Percentiles rank a stretch among this genome's conserved stretches.
Evolutionary conservation across 2,888 invertebrate genomes (phyloP).

Genomic region (Spilarctia lutea): DNA sequence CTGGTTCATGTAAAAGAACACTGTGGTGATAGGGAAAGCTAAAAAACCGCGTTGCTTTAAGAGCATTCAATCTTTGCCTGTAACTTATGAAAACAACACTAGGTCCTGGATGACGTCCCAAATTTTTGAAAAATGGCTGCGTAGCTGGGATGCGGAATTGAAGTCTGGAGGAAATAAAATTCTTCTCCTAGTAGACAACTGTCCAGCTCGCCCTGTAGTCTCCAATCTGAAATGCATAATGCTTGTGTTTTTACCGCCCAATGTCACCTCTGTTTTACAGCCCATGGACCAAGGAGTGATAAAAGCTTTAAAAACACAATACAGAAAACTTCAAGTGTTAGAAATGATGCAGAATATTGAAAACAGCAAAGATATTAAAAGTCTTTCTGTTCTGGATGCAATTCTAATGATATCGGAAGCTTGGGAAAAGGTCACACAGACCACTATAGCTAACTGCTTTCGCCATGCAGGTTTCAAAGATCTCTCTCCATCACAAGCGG

Average conservation of each 20-base stretch:
- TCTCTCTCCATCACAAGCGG: constrained; percentile 36
- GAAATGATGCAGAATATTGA: neutral
- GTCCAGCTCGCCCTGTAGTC: constrained; percentile 51
- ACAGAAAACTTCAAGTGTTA: constrained; percentile 27
- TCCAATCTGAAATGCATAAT: constrained; percentile 43
- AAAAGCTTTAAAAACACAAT: constrained; percentile 37
- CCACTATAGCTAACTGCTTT: constrained; percentile 50
- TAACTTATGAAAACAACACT: constrained; percentile 4
- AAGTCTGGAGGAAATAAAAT: constrained; percentile 47
- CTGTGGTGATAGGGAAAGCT: too few species aligned
- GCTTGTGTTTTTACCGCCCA: constrained; percentile 45
- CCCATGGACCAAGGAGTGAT: constrained; percentile 40
- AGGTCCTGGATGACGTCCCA: constrained; percentile 39
- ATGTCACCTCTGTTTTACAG: constrained; percentile 31
- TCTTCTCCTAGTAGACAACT: constrained; percentile 57
- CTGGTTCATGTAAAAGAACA: too few species aligned
- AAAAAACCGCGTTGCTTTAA: too few species aligned
- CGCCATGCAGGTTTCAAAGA: constrained; percentile 53
- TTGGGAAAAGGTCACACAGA: constrained; percentile 49
- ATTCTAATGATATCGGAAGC: constrained; percentile 52
- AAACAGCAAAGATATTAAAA: neutral
- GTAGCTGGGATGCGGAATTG: constrained; percentile 49
- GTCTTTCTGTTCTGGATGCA: constrained; percentile 45
- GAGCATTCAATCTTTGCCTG: neutral
- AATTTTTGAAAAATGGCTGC: constrained; percentile 32